Evolutionary conservation across 37 sponge, comb jelly and placozoan species (phyloP), one percentile per base, ranked within the genome.

Genomic region (Aplysina aerophoba): DNA sequence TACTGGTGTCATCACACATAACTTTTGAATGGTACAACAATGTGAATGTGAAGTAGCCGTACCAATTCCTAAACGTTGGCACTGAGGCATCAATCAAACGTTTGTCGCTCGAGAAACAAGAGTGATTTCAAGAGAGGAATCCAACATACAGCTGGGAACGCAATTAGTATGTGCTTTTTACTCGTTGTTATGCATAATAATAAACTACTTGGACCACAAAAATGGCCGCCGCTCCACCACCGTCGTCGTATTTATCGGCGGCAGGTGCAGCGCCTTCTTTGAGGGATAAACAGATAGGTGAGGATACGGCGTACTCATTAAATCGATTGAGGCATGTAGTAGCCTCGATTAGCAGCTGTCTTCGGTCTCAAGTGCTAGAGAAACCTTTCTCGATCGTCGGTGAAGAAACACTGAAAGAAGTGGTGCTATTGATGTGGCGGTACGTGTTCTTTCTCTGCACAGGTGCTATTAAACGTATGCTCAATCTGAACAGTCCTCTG

Each of bases 401-500:
- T n/a, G n/a, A n/a, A n/a, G n/a, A n/a, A n/a, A n/a, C n/a, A n/a
- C n/a, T n/a, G 50, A 11, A 44, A 44, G 50, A 44, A 44, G 50
- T 8, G 8, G 50, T 44, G 50, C 8, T 44, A 8, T 61, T 37
- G 33, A 36, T 15, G 34, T 21, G 17, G 25, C 3, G 20, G n/a
- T 3, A 0, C 34, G 11, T 71, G 0, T 15, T 71, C 16, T 31
- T 40, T 83, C 36, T 61, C 44, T 77, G 24, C 84, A 11, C 54
- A 93, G 93, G 78, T 75, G 90, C 93, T 3, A 73, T 93, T 59
- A 85, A 89, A 62, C 62, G 88, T 16, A 93, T 93, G 93, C 86
- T 93, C 30, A 93, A 93, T 39, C 60, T 93, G 35, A 93, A 93
- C 75, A 44, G 15, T 2, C 85, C 88, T n/a, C 37, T 85, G 19